Percentiles rank a stretch among this genome's conserved stretches.
These are phyloP conservation scores for Hippocampus guttulatus DNA, from an alignment of 2,113 vertebrate species.

Conservation along the genomic window DNA sequence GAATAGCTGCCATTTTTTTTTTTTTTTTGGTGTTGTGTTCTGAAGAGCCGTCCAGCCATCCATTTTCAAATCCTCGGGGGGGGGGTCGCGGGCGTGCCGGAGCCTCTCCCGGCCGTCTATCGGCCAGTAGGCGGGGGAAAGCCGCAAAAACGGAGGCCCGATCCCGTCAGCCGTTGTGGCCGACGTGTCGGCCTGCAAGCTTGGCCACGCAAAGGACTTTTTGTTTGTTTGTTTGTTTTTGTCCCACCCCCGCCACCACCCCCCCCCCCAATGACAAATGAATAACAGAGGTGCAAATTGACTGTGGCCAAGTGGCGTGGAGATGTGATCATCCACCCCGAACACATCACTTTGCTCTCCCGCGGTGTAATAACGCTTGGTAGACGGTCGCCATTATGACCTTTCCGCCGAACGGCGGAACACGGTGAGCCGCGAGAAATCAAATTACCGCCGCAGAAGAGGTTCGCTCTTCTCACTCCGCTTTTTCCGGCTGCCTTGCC, in stretches of 20 bases:
- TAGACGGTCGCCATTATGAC: slow-evolving; percentile 60
- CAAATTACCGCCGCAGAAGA: slow-evolving; percentile 64
- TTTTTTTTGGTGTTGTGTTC: no score
- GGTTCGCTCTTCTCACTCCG: slow-evolving; percentile 30
- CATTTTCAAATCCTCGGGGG: no score
- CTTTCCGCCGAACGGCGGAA: slow-evolving; percentile 47
- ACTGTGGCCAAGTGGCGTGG: slow-evolving; percentile 38
- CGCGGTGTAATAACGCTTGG: slow-evolving; percentile 57
- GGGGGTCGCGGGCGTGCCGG: no score
- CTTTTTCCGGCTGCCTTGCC: slow-evolving; percentile 3
- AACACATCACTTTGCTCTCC: slow-evolving; percentile 46
- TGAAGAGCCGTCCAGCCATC: no score
- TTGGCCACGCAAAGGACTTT: slow-evolving; percentile 26
- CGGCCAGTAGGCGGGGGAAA: no score
- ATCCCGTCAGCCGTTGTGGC: no score
- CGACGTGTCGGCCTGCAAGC: no score
- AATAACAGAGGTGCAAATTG: slow-evolving; percentile 46
- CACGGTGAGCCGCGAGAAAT: slow-evolving; percentile 60
- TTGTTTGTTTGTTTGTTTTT: neutral
- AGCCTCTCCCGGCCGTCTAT: no score
- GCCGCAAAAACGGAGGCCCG: no score
- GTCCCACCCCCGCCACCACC: neutral
- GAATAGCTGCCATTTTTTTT: neutral
- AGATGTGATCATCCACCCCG: slow-evolving; percentile 60
- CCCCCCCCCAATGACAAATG: slow-evolving; percentile 26